Evolutionary conservation across 2,797 vertebrate genomes (phyloP).

Genomic region (Propithecus perrieri): DNA sequence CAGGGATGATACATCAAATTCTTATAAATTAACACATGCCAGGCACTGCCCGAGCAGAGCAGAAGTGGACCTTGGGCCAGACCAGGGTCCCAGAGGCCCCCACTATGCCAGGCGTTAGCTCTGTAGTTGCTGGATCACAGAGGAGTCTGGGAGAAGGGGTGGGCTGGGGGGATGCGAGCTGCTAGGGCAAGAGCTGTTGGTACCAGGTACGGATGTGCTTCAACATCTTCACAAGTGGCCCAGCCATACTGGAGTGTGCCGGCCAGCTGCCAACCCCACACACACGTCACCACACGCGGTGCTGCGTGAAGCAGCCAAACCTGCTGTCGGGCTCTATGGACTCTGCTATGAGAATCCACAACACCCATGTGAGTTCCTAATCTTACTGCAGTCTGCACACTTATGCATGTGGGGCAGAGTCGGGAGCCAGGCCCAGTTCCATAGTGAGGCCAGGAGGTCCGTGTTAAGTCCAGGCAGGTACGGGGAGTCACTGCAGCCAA

Average conservation of each 20-base stretch:
- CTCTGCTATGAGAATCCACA: neutral
- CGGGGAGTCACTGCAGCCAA: neutral
- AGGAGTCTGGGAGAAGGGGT: neutral
- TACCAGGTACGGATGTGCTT: neutral
- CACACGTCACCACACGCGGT: fast-evolving
- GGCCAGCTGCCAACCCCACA: neutral
- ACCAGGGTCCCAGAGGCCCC: neutral
- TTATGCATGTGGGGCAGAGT: fast-evolving
- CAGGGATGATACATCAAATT: neutral
- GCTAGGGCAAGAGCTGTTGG: neutral
- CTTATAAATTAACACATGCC: neutral
- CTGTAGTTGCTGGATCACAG: neutral
- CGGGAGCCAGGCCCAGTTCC: neutral
- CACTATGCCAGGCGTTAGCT: neutral
- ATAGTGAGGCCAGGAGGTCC: neutral
- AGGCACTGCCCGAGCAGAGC: neutral
- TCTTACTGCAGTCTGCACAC: neutral
- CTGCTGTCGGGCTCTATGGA: fast-evolving
- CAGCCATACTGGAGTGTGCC: too few species aligned
- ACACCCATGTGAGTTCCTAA: neutral
- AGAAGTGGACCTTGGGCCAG: neutral
- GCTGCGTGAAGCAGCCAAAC: neutral
- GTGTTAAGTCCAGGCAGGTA: neutral
- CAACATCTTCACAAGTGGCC: neutral
- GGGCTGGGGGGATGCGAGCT: neutral